Conservation (phyloP, 2,888 invertebrate species). For the Axea sp. region DNA sequence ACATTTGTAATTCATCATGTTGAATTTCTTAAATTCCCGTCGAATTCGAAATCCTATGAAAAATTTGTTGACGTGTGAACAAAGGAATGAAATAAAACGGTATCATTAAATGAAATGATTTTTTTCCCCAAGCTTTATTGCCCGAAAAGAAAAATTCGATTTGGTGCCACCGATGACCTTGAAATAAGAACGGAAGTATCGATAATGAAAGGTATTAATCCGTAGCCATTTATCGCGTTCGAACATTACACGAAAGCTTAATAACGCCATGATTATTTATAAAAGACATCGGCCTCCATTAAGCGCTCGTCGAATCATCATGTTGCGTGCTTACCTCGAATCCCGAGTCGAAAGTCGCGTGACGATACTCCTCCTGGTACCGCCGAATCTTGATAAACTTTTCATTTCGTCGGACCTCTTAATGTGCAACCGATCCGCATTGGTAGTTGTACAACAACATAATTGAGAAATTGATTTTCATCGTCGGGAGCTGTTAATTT, state of each 20-base stretch:
- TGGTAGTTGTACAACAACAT: constrained; percentile 14
- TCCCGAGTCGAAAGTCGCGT: constrained; percentile 14
- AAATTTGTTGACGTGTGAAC: too few species aligned
- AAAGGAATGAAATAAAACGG: neutral
- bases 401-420: constrained; percentile 14
- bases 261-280: constrained; percentile 12
- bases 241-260: constrained; percentile 31
- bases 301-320: constrained; percentile 13
- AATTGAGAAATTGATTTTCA: neutral
- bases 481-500: too few species aligned
- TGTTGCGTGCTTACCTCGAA: constrained; percentile 25
- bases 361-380: constrained; percentile 41
- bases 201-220: constrained; percentile 20
- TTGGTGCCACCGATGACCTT: constrained; percentile 1
- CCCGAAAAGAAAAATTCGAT: too few species aligned
- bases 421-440: constrained; percentile 10
- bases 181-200: neutral
- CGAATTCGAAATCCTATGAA: too few species aligned
- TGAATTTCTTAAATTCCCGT: too few species aligned
- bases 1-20: too few species aligned
- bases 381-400: constrained; percentile 31
- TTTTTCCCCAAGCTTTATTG: too few species aligned
- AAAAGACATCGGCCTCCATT: constrained; percentile 17
- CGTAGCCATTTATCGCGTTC: constrained; percentile 20
- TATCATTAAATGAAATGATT: too few species aligned